Conservation (phyloP, 2,888 invertebrate genomes). For the Hydriomena furcata region DNA sequence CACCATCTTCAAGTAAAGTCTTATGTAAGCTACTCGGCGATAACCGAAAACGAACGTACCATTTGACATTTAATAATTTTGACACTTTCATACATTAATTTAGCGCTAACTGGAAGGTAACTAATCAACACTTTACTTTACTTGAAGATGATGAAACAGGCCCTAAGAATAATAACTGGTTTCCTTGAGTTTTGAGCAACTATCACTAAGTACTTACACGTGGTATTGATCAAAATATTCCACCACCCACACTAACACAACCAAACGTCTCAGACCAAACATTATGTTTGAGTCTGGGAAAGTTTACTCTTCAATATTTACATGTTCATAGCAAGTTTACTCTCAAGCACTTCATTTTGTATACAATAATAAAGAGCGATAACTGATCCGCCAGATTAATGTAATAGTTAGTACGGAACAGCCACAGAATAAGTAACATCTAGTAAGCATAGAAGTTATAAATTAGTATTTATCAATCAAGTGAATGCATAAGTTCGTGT, state of each 20-base stretch:
- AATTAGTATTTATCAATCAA: no score
- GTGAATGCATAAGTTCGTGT: no score
- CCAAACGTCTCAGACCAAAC: constrained; percentile 5
- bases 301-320: constrained; percentile 15
- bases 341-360: not conserved
- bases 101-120: no score
- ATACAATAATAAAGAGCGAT: not conserved
- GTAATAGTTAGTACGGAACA: not conserved
- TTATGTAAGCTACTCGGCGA: no score
- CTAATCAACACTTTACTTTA: no score
- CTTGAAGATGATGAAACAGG: no score
- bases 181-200: no score
- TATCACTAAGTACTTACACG: not conserved
- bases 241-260: not conserved
- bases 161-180: no score
- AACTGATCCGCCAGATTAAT: not conserved
- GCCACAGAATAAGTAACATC: not conserved
- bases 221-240: not conserved
- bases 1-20: no score
- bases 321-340: constrained; percentile 2
- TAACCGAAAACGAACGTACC: no score
- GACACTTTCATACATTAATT: no score
- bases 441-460: not conserved
- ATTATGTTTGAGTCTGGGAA: constrained; percentile 17
- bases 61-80: no score